These are phyloP conservation scores for Caretta caretta DNA, from an alignment of 2,113 vertebrate species.

Conservation along the genomic window DNA sequence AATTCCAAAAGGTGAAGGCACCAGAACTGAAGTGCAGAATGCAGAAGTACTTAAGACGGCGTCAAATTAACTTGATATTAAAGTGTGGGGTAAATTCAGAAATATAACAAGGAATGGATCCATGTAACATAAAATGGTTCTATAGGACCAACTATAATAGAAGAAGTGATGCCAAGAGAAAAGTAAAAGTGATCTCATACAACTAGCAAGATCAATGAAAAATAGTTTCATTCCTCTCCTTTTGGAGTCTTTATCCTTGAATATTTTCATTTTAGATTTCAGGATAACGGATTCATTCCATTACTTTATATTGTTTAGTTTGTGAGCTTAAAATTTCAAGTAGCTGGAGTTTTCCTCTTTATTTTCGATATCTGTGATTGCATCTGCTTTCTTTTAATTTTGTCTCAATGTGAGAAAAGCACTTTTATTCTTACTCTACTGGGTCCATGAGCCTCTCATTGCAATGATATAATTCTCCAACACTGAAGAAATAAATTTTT, in stretches of 20 bases:
- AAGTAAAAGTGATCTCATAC: not conserved
- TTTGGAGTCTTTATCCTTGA: not conserved
- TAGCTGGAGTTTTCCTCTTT: not conserved
- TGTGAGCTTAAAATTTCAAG: not conserved
- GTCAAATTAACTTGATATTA: not conserved
- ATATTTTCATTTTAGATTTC: not conserved
- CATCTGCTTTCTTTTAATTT: not conserved
- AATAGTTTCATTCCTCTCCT: not conserved
- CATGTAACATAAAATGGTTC: not conserved
- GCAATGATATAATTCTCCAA: not conserved
- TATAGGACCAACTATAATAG: not conserved
- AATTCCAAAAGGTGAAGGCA: not conserved
- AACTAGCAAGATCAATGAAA: not conserved
- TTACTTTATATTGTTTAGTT: not conserved
- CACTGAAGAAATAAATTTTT: not conserved
- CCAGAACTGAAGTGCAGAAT: rapidly evolving
- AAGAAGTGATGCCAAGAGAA: not conserved
- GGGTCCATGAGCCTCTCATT: not conserved
- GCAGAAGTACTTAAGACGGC: rapidly evolving
- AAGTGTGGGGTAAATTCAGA: not conserved
- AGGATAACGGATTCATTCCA: not conserved
- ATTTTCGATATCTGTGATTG: not conserved
- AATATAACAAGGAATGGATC: rapidly evolving
- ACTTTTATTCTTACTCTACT: not conserved
- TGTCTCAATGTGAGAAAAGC: not conserved